Evolutionary conservation across 1,140 invertebrate species (phyloP), one percentile per base, ranked within the genome.

Genomic region (Lasioglossum baleicum): DNA sequence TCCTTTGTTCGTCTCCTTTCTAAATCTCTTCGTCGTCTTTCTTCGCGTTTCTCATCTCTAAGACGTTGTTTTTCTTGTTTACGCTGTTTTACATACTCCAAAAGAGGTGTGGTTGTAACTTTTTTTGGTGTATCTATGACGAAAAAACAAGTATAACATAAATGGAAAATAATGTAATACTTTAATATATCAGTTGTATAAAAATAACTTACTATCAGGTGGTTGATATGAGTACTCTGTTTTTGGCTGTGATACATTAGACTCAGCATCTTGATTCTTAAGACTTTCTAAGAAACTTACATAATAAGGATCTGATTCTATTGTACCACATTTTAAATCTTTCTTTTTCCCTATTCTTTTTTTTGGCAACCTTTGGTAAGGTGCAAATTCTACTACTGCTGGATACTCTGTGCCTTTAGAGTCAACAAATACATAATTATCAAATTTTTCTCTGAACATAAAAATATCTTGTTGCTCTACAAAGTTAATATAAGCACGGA

Each of bases 371-470:
- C 97, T 97, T 93, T 99, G 98, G 92, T 98, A 99, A 2, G 98
- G 96, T 5, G 98, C 96, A 94, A 98, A 98, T 91, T 99, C 98
- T 7, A 99, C 98, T 72, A 99, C 96, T 7, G 98, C 98, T 31
- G 97, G 95, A 94, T 97, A 99, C 90, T 99, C 98, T 85, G 95
- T 95, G 94, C 98, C 97, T 94, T 97, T 98, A 15, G 94, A 94
- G 94, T 99, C 98, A 17, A 99, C 92, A 94, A 99, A 99, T 2
- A 99, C 96, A 92, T 99, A 99, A 83, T 97, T 97, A 94, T 99
- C 98, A 94, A 99, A 99, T 92, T 97, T 97, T 89, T 99, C 97
- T 84, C 96, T 95, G 90, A 99, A 99, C 64, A 96, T 94, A 90
- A 97, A 96, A 22, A 99, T 96, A 85, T 97, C 96, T 56, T 95